A percentile compares a stretch with the other conserved stretches of the same genome.
Conservation (phyloP, 2,888 invertebrate genomes). For the Lepetodrilus schrolli region DNA sequence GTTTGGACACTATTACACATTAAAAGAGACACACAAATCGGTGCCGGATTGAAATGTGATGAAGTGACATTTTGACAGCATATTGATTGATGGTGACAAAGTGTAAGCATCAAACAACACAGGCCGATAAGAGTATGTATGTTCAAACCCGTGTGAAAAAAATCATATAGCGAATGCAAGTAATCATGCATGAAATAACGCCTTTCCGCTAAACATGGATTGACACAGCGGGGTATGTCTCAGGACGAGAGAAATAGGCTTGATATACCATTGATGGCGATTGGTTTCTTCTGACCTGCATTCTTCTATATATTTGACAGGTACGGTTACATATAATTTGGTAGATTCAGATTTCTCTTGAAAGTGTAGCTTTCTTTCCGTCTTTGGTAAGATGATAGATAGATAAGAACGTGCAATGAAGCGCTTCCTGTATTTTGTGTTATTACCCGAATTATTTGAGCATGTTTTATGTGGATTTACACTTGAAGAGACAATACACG, state of each 20-base stretch:
- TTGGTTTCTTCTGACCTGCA: constrained; percentile 3
- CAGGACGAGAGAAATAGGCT: not conserved
- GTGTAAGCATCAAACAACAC: not conserved
- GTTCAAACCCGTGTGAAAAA: constrained; percentile 12
- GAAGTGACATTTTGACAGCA: constrained; percentile 9
- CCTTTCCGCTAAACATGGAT: not conserved
- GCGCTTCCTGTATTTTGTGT: not conserved
- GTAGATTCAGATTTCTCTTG: not conserved
- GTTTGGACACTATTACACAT: not conserved
- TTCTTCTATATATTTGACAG: not conserved
- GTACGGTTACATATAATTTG: not conserved
- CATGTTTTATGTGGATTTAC: not conserved
- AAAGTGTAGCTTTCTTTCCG: not conserved
- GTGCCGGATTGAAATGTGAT: not conserved
- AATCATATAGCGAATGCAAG: not conserved
- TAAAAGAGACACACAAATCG: not conserved
- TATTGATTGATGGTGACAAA: constrained; percentile 12
- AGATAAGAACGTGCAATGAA: not conserved
- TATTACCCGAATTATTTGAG: not conserved
- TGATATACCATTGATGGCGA: not conserved
- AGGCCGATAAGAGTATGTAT: not conserved
- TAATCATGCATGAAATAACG: not conserved
- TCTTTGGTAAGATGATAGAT: not conserved
- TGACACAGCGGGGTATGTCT: not conserved
- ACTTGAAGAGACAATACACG: too few species aligned